Base-by-base conservation (phyloP, 2,113 vertebrate species). In the Mesembrinibis cayennensis region DNA sequence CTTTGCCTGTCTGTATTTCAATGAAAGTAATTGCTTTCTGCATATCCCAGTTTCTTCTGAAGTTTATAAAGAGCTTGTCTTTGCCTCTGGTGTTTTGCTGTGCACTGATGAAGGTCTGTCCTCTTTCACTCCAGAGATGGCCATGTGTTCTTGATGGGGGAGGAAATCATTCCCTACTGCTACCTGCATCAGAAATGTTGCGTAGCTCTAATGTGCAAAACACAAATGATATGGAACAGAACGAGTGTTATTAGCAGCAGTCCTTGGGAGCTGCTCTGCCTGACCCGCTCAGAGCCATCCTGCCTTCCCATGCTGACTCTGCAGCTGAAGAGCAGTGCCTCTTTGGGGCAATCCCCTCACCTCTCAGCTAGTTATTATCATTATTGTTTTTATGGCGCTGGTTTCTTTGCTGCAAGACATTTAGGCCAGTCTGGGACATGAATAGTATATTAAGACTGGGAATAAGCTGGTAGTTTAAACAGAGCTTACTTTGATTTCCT, bases 31-130 rank as follows among this genome's bases (percentile, higher is more conserved):
- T 94, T 95, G 88, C 92, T 92, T 94, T 96, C 87, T 93, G 59
- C 74, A 70, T 93, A 93, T 90, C 84, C 81, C 63, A 38, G 1
- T 90, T 82, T 93, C 82, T 69, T 91, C 84, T 88, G 87, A 72
- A 86, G 74, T 83, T 94, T 89, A 90, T 77, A 81, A 93, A 93
- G 90, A 94, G 71, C 84, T 80, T 83, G 62, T 80, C 87, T 84
- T 96, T 95, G 87, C 87, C 79, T 82, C 93, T 58, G 90, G 93
- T 91, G 89, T 87, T 97, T 62, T 71, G 42, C 87, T 67, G 74
- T 42, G 62, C 10, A 1, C 82, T 88, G 94, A 59, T 91, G 85
- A 95, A 77, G 77, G 52, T 71, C 78, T 94, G 84, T 58, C 71
- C 82, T 90, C 79, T 87, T 65, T 76, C 59, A 40, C 67, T 93